Conservation (phyloP, 2,888 invertebrate species). For the Hymenopus coronatus region DNA sequence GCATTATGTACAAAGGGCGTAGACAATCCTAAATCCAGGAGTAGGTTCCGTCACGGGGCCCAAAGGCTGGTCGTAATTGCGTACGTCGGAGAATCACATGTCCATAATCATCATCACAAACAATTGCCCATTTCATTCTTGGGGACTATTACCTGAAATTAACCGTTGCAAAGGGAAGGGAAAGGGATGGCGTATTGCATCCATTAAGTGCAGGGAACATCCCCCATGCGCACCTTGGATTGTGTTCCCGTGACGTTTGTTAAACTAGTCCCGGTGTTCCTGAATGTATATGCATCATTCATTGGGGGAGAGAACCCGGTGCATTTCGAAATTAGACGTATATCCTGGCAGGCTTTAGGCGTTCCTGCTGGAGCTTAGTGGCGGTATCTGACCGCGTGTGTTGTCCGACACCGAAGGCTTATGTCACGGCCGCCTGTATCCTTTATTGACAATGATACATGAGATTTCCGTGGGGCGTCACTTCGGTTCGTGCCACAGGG, state of each 20-base stretch:
- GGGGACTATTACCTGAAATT: background rate
- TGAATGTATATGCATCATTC: background rate
- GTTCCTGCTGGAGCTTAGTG: background rate
- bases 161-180: background rate
- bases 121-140: background rate
- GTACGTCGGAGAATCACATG: background rate
- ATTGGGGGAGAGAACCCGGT: background rate
- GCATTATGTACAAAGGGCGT: background rate
- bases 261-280: background rate
- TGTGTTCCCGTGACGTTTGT: background rate
- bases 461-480: background rate
- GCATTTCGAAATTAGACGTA: slow-evolving; percentile 10
- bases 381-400: background rate
- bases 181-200: background rate
- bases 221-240: background rate
- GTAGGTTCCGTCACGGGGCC: background rate
- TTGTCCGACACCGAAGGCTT: background rate
- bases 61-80: background rate
- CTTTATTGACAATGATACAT: background rate
- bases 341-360: slow-evolving; percentile 1
- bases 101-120: background rate
- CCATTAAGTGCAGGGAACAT: background rate
- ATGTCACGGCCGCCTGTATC: background rate
- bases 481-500: background rate
- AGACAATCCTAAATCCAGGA: background rate